Base-by-base conservation (phyloP, 2,888 invertebrate species). In the Drosophila paramelanica region DNA sequence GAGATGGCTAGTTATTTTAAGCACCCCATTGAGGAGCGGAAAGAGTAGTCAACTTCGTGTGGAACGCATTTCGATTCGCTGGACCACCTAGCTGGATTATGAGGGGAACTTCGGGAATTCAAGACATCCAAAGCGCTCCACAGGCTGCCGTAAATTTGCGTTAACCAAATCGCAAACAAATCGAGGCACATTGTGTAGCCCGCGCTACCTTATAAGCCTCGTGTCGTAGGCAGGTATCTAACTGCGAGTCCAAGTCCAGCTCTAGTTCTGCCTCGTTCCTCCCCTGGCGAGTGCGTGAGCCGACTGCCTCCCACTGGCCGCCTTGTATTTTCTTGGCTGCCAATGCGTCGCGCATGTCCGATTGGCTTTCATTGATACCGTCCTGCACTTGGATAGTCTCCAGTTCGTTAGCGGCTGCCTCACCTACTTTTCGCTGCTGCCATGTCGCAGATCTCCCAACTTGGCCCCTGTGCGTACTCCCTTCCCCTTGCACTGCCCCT, bases 311-410 rank as follows among this genome's bases (percentile, higher is more conserved):
- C 77, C 79, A 76, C 72, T 71, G 73, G 58, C 64, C 56, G 50
- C 55, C 61, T 58, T 45, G 38, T 45, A n/a, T 39, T 55, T 42
- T 57, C 45, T 69, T 70, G 73, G 72, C 77, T 84, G 83, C 86
- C 88, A 88, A 82, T 86, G 86, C 76, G 80, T 86, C 67, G 88
- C 88, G 53, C 84, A 83, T 85, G 84, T 85, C 87, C 81, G 84
- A 88, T 88, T 72, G 78, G 73, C 74, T 86, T 69, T 60, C 87
- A 83, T 88, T 85, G 88, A 88, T 88, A 84, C 68, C 46, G 61
- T 65, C 59, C 70, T 50, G 57, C 61, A 67, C 53, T 69, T 33
- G 70, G 61, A 66, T 64, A 74, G 58, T 51, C 56, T 55, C 38
- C 57, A 56, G 74, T 77, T 88, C 85, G 82, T 82, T 82, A 88